Evolutionary conservation across 2,888 invertebrate species (phyloP), one percentile per base, ranked within the genome.

Genomic region (Stictocephala bisonia): DNA sequence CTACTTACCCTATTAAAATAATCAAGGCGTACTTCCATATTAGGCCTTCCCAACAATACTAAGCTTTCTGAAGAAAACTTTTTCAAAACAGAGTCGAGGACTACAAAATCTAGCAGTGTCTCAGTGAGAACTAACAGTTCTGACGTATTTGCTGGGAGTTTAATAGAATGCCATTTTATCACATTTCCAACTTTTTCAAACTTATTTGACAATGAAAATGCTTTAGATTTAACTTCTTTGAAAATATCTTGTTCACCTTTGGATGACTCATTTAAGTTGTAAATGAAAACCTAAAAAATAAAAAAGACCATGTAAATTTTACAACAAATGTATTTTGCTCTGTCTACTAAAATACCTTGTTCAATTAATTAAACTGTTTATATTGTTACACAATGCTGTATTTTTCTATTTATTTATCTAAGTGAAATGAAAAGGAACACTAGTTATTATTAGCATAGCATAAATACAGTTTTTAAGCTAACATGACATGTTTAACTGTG

Each of bases 1-100:
- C 51, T n/a, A 74, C 86, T 82, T 81, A 93, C 94, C 81, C 97
- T 87, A 82, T 99, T 98, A 53, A 98, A 87, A 85, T 95, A 97
- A 82, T 97, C 96, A 56, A 90, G 85, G 79, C 90, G 90, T 78
- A 94, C 87, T 79, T 91, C 90, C 81, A 91, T 88, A 78, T 89
- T 87, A 51, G 90, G 88, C 77, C 89, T 88, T 44, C 88, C 86
- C 77, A 93, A 84, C 76, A 95, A 85, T 73, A 95, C 84, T 7
- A 96, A 85, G 79, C 91, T 90, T 76, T 95, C 94, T 0, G 89
- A 84, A 2, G 91, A 87, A 76, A 93, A 87, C 82, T 92, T 92
- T 76, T 88, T 88, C 68, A 91, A 82, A 0, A 91, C 89, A 75
- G 91, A 85, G 84, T 92, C 92, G 22, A 90, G 85, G 13, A 93